Conservation (phyloP, 2,113 vertebrate species). For the Eurypyga helias region DNA sequence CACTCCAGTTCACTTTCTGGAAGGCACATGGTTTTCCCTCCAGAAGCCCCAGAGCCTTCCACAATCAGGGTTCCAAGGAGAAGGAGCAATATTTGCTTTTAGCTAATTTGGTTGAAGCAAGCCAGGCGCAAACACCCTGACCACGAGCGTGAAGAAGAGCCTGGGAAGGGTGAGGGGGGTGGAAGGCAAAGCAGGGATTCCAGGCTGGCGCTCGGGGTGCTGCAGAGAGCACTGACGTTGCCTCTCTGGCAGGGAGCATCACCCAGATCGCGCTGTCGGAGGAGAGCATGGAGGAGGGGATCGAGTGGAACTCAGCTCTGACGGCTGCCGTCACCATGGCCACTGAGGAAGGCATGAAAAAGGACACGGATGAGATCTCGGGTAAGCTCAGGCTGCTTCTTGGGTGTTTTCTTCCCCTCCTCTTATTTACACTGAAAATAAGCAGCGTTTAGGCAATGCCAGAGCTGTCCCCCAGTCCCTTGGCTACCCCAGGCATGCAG, state of each 20-base stretch:
- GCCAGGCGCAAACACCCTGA: neutral
- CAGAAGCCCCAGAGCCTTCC: neutral
- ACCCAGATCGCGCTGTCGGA: slow-evolving; percentile 80
- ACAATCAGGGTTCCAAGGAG: neutral
- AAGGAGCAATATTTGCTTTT: neutral
- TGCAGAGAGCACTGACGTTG: neutral
- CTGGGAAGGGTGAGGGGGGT: neutral
- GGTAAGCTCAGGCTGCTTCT: slow-evolving; percentile 70
- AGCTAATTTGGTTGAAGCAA: neutral
- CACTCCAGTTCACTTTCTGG: neutral
- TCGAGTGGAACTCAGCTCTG: slow-evolving; percentile 81
- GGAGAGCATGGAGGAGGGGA: slow-evolving; percentile 83
- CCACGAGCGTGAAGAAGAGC: neutral
- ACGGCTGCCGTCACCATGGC: slow-evolving; percentile 79
- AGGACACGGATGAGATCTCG: slow-evolving; percentile 82
- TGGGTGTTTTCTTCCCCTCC: neutral
- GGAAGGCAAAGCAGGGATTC: neutral
- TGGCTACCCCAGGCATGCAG: neutral
- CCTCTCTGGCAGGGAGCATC: slow-evolving; percentile 73
- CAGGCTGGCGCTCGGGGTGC: neutral
- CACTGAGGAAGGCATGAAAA: slow-evolving; percentile 83
- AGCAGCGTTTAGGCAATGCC: neutral
- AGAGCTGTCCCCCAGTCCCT: neutral
- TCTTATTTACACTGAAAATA: neutral
- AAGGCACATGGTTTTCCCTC: neutral